Conservation (phyloP, 2,888 invertebrate genomes). For the Coremacera marginata region DNA sequence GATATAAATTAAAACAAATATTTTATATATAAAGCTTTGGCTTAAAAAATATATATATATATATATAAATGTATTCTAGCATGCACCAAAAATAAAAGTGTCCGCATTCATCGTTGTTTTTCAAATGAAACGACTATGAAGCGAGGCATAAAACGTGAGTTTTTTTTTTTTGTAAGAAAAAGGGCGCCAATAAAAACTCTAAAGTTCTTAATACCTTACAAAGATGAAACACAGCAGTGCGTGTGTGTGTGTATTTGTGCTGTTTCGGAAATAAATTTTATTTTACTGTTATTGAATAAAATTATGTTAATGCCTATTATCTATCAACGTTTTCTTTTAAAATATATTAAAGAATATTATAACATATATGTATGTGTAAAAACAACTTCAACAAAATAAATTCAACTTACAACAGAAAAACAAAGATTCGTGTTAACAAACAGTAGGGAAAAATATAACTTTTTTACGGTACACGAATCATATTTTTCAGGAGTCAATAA, state of each 20-base stretch:
- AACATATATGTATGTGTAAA: constrained; percentile 16
- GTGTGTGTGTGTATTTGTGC: constrained; percentile 4
- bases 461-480: neutral
- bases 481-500: no score
- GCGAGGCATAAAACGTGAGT: no score
- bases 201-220: neutral
- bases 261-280: constrained; percentile 16
- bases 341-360: neutral
- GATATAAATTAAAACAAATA: no score
- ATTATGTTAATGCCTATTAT: constrained; percentile 14
- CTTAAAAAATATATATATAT: no score
- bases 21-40: no score
- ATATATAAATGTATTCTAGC: no score
- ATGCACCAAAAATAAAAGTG: no score
- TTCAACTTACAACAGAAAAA: neutral
- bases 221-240: neutral
- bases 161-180: constrained; percentile 18
- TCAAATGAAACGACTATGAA: no score
- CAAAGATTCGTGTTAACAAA: neutral
- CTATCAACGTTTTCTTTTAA: neutral
- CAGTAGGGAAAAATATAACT: neutral
- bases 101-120: no score
- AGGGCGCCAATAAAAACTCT: neutral
- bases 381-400: constrained; percentile 18
- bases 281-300: constrained; percentile 13